These are phyloP conservation scores for Rhadinocentrus ornatus DNA, from an alignment of 2,797 vertebrate species.

Conservation along the genomic window DNA sequence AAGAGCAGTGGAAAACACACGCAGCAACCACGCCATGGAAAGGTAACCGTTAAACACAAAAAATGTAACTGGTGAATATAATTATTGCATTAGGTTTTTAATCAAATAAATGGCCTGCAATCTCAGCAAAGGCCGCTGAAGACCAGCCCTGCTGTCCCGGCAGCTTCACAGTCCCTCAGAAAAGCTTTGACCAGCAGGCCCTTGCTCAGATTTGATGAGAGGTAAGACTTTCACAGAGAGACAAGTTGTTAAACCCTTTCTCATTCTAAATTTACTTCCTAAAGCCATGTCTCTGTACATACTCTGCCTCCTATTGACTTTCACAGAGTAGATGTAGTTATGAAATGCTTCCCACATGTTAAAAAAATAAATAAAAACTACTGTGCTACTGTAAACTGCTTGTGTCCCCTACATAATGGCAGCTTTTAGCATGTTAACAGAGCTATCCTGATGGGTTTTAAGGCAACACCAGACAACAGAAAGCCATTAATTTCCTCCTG, in stretches of 20 bases:
- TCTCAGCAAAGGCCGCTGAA: conserved; percentile 77
- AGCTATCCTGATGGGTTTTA: background rate
- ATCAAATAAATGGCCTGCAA: conserved; percentile 14
- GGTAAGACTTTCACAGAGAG: conserved; percentile 73
- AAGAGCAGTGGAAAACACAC: conserved; percentile 77
- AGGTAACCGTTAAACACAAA: conserved; percentile 72
- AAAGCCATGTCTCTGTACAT: background rate
- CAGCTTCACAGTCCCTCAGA: conserved; percentile 81
- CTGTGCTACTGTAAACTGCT: no score
- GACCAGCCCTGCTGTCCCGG: conserved; percentile 69
- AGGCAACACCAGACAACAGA: background rate
- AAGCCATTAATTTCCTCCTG: background rate
- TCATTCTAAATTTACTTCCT: background rate
- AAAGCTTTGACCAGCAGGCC: conserved; percentile 81
- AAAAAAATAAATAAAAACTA: background rate
- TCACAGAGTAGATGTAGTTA: background rate
- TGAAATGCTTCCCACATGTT: background rate
- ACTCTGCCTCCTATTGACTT: background rate
- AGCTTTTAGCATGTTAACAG: background rate
- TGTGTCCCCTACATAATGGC: background rate
- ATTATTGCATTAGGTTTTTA: background rate
- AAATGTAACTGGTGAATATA: background rate
- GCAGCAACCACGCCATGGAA: conserved; percentile 67
- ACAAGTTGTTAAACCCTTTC: background rate
- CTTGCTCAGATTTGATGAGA: conserved; percentile 80